Evolutionary conservation across 2,888 invertebrate genomes (phyloP).

Genomic region (Griposia aprilina): DNA sequence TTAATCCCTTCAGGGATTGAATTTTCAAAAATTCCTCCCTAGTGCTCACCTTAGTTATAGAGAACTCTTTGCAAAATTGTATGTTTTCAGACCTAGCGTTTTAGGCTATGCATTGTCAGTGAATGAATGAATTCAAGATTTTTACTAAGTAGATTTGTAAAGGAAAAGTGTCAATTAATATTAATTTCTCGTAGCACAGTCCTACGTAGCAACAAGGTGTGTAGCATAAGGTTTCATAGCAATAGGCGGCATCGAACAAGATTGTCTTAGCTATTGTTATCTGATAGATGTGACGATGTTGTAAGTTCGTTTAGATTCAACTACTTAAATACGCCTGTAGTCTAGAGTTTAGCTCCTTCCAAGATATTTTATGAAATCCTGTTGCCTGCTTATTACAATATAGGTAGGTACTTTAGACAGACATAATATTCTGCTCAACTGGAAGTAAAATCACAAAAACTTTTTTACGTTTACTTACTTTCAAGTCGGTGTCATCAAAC

Average conservation of each 20-base stretch:
- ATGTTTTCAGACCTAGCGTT: no score
- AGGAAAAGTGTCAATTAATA: neutral
- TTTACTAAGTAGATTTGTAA: neutral
- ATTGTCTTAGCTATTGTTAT: neutral
- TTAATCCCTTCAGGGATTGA: no score
- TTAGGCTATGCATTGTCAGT: no score
- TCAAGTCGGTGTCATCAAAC: slow-evolving; percentile 48
- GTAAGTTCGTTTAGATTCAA: neutral
- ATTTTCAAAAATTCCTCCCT: no score
- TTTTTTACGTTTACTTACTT: slow-evolving; percentile 59
- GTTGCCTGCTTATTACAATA: neutral
- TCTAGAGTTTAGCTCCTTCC: neutral
- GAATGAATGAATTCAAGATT: no score
- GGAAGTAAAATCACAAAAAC: slow-evolving; percentile 53
- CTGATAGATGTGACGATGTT: neutral
- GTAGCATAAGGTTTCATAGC: neutral
- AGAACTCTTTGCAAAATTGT: no score
- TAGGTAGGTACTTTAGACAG: neutral
- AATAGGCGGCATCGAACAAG: no score
- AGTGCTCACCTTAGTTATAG: no score
- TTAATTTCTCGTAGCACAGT: neutral
- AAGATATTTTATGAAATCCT: slow-evolving; percentile 18
- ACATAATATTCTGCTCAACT: slow-evolving; percentile 24
- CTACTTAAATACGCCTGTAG: neutral
- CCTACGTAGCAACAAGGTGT: neutral